phyloP scores from a whole-genome alignment of 2,888 invertebrate species.

The Ceramica pisi region DNA sequence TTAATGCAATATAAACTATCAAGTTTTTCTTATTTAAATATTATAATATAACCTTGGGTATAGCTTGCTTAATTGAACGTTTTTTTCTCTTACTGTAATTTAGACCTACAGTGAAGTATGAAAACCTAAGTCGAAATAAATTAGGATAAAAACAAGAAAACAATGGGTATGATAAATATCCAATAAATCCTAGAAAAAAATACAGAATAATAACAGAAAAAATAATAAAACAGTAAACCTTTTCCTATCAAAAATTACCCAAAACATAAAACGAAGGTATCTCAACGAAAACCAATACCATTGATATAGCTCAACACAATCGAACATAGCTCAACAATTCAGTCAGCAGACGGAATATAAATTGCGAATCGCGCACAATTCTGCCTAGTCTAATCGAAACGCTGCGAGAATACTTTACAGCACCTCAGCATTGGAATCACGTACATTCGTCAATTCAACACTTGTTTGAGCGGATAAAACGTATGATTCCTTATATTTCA shows the following conservation, averaged over 20 bases:
- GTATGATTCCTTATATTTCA: conserved; percentile 62
- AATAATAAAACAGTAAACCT: neutral
- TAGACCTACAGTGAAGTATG: too few species aligned
- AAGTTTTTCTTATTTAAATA: too few species aligned
- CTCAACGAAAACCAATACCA: conserved; percentile 38
- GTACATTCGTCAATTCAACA: conserved; percentile 68
- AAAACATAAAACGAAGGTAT: conserved; percentile 41
- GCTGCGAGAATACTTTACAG: conserved; percentile 55
- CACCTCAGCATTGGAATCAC: conserved; percentile 52
- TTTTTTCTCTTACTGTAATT: too few species aligned
- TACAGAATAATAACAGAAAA: too few species aligned
- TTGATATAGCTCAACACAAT: conserved; percentile 60
- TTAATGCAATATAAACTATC: too few species aligned
- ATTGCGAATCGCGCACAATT: conserved; percentile 50
- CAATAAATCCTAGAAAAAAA: too few species aligned
- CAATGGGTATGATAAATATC: too few species aligned
- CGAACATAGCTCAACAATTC: conserved; percentile 59
- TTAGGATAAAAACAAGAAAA: too few species aligned
- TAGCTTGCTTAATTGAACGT: too few species aligned
- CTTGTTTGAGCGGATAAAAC: conserved; percentile 65
- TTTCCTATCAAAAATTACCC: neutral
- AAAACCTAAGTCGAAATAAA: too few species aligned
- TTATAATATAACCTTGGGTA: too few species aligned
- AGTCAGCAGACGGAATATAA: conserved; percentile 59
- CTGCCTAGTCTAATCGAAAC: conserved; percentile 63